Conservation (phyloP, 2,797 vertebrate species). For the Pipistrellus kuhlii region DNA sequence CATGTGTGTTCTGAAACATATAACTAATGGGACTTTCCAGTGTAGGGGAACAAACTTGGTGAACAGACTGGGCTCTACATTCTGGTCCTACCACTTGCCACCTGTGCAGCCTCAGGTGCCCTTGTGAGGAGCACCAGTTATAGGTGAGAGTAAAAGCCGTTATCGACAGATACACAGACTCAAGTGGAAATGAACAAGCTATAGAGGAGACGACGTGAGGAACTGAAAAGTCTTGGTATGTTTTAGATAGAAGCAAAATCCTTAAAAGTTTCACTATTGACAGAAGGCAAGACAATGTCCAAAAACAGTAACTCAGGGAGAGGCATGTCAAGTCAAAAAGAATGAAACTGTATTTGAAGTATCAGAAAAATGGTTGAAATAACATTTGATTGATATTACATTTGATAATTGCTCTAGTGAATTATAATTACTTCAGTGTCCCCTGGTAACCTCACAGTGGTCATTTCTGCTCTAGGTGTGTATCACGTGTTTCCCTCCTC, state of each 20-base stretch:
- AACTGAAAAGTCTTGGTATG: neutral
- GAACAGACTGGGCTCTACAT: neutral
- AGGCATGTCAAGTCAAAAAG: neutral
- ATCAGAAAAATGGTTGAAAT: slow-evolving; percentile 16
- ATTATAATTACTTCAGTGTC: neutral
- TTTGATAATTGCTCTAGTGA: neutral
- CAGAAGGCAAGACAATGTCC: neutral
- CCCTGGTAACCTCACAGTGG: neutral
- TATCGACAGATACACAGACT: neutral
- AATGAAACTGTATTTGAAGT: slow-evolving; percentile 14
- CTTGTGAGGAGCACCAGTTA: neutral
- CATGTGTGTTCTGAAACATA: neutral
- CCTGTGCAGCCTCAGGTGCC: neutral
- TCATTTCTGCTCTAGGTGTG: neutral
- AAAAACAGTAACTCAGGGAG: neutral
- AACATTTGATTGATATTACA: neutral
- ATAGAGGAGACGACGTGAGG: neutral
- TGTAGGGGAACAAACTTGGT: neutral
- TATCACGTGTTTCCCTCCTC: neutral
- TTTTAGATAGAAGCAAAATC: neutral
- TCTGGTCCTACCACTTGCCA: neutral
- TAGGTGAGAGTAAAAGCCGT: neutral
- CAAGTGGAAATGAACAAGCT: neutral
- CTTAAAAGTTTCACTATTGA: neutral
- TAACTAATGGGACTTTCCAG: neutral